Percentiles rank a stretch among this genome's conserved stretches.
These are phyloP conservation scores for Panagrolaimus sp. DNA, from an alignment of 1,140 invertebrate genomes.

Conservation along the genomic window DNA sequence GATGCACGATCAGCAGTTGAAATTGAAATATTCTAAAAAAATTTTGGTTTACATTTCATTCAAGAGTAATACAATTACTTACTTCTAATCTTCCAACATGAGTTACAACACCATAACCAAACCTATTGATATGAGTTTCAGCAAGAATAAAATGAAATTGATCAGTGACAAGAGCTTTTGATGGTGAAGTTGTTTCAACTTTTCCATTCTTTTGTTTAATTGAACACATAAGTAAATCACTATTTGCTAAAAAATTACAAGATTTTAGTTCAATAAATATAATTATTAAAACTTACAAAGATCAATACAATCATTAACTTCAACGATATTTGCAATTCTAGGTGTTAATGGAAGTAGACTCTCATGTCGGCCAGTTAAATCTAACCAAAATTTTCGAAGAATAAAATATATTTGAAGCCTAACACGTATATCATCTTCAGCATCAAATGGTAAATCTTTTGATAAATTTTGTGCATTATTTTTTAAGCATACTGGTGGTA, in stretches of 20 bases:
- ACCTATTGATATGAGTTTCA: constrained; percentile 80
- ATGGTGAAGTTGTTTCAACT: constrained; percentile 66
- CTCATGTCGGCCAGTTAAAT: constrained; percentile 74
- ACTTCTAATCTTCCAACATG: constrained; percentile 70
- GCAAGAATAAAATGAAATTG: constrained; percentile 87
- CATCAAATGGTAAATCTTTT: constrained; percentile 60
- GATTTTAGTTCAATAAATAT: constrained; percentile 29
- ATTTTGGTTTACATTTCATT: too few species aligned
- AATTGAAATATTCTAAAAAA: constrained; percentile 71
- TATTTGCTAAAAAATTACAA: constrained; percentile 77
- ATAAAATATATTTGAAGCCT: constrained; percentile 85
- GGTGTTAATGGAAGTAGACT: constrained; percentile 77
- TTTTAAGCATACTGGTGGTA: constrained; percentile 93
- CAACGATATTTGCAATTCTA: constrained; percentile 77
- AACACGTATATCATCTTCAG: constrained; percentile 10
- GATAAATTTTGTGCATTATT: constrained; percentile 84
- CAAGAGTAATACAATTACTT: too few species aligned
- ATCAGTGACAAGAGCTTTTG: constrained; percentile 89
- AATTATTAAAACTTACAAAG: constrained; percentile 71
- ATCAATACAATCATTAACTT: constrained; percentile 83
- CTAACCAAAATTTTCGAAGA: constrained; percentile 75
- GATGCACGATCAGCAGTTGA: constrained; percentile 89
- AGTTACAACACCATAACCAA: constrained; percentile 94
- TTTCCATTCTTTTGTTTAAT: constrained; percentile 74
- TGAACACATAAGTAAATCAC: constrained; percentile 89